Percentiles rank a stretch among this genome's conserved stretches.
These are phyloP conservation scores for Strigamia crassipes DNA, from an alignment of 2,888 invertebrate genomes.

Conservation along the genomic window DNA sequence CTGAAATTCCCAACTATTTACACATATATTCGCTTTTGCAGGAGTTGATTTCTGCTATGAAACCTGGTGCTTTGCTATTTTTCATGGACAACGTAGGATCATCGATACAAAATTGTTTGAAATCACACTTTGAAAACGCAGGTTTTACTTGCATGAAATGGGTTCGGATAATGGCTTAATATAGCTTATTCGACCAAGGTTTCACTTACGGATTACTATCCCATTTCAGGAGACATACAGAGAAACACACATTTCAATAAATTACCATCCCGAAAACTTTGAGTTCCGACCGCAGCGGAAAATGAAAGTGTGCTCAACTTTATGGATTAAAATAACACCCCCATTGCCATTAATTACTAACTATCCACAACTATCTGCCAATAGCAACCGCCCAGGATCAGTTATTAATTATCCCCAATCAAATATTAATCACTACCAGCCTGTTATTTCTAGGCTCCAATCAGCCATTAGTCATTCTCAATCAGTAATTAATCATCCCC, in stretches of 20 bases:
- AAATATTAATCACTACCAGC: too few relatives aligned
- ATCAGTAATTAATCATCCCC: too few relatives aligned
- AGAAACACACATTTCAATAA: not conserved
- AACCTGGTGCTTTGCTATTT: not conserved
- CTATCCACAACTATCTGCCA: too few relatives aligned
- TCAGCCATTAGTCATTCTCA: too few relatives aligned
- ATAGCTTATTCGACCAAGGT: too few relatives aligned
- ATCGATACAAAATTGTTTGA: not conserved
- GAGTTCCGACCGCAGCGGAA: not conserved
- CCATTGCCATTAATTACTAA: too few relatives aligned
- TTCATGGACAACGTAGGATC: not conserved
- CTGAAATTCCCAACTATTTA: too few relatives aligned
- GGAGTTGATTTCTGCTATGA: not conserved
- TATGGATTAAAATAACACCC: not conserved
- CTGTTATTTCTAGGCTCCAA: too few relatives aligned
- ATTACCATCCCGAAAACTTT: not conserved
- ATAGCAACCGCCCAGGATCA: too few relatives aligned
- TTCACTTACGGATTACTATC: not conserved
- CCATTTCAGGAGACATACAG: not conserved
- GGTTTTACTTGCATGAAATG: not conserved
- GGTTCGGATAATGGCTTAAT: too few relatives aligned
- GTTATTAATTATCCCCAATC: too few relatives aligned
- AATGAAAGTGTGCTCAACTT: not conserved
- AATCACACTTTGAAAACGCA: not conserved
- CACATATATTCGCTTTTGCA: not conserved